Evolutionary conservation across 2,113 vertebrate genomes (phyloP).

Genomic region (Hippocampus mohnikei): DNA sequence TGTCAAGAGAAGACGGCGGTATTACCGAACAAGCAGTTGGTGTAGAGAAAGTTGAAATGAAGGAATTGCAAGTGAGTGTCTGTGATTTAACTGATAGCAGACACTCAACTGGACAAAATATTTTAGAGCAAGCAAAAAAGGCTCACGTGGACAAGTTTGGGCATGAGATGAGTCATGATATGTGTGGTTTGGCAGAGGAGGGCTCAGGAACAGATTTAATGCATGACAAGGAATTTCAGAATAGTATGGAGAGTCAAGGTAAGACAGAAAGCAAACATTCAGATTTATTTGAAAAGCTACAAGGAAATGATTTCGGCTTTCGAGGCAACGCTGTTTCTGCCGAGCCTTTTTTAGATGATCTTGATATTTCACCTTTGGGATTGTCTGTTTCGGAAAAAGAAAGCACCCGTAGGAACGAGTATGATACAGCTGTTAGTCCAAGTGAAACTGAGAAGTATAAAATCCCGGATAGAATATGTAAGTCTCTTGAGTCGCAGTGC

Average conservation of each 20-base stretch:
- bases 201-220: slow-evolving; percentile 19
- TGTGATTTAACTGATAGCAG: slow-evolving; percentile 26
- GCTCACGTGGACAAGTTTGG: slow-evolving; percentile 17
- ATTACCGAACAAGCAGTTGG: slow-evolving; percentile 5
- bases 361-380: slow-evolving; percentile 29
- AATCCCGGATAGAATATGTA: slow-evolving; percentile 32
- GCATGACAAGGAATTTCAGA: slow-evolving; percentile 10
- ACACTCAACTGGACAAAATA: slow-evolving; percentile 23
- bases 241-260: slow-evolving; percentile 23
- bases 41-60: slow-evolving; percentile 15
- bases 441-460: slow-evolving; percentile 37
- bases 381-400: slow-evolving; percentile 31
- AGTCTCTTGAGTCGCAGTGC: slow-evolving; percentile 31
- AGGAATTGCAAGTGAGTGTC: slow-evolving; percentile 3
- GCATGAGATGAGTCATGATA: slow-evolving; percentile 11
- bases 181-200: slow-evolving; percentile 7
- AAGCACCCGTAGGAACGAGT: slow-evolving; percentile 19
- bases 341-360: slow-evolving; percentile 31
- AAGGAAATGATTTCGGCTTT: slow-evolving; percentile 7
- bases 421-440: slow-evolving; percentile 20
- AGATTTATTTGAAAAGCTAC: slow-evolving; percentile 39
- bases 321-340: slow-evolving; percentile 30
- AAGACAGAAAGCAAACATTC: slow-evolving; percentile 33
- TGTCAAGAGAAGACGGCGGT: slow-evolving; percentile 23
- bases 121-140: slow-evolving; percentile 8